Evolutionary conservation across 2,113 vertebrate genomes (phyloP).

Genomic region (Takifugu bimaculatus): DNA sequence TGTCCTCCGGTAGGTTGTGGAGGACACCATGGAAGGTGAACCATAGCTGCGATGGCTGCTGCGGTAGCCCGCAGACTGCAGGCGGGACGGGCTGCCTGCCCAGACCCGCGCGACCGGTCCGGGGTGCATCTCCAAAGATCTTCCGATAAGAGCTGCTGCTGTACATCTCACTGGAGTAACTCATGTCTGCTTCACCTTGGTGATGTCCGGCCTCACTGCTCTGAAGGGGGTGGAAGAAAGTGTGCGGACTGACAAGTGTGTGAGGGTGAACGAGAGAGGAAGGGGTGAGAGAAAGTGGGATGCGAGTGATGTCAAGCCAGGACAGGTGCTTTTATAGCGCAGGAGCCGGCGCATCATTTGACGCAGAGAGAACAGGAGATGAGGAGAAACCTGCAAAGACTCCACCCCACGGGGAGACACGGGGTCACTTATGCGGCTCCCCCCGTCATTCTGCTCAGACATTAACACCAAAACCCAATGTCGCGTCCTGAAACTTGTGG

Average conservation of each 20-base stretch:
- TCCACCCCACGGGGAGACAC: constrained; percentile 47
- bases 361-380: constrained; percentile 62
- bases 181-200: constrained; percentile 56
- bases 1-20: constrained; percentile 65
- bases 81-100: constrained; percentile 63
- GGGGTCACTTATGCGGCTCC: constrained; percentile 55
- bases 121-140: constrained; percentile 74
- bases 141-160: constrained; percentile 75
- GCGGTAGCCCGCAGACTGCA: constrained; percentile 65
- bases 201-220: constrained; percentile 26
- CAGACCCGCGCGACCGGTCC: constrained; percentile 58
- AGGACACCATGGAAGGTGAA: constrained; percentile 51
- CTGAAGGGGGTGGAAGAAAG: constrained; percentile 14
- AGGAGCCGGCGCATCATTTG: constrained; percentile 68
- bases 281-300: constrained; percentile 60
- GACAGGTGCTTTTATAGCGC: constrained; percentile 70
- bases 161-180: constrained; percentile 72
- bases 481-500: background rate
- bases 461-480: constrained; percentile 6
- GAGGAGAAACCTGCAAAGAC: constrained; percentile 69
- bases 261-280: constrained; percentile 38
- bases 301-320: constrained; percentile 57
- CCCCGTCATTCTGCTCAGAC: constrained; percentile 15
- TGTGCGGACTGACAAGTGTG: constrained; percentile 42
- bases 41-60: constrained; percentile 61